phyloP scores from a whole-genome alignment of 2,888 invertebrate genomes.

The Leptinotarsa tumamoca region DNA sequence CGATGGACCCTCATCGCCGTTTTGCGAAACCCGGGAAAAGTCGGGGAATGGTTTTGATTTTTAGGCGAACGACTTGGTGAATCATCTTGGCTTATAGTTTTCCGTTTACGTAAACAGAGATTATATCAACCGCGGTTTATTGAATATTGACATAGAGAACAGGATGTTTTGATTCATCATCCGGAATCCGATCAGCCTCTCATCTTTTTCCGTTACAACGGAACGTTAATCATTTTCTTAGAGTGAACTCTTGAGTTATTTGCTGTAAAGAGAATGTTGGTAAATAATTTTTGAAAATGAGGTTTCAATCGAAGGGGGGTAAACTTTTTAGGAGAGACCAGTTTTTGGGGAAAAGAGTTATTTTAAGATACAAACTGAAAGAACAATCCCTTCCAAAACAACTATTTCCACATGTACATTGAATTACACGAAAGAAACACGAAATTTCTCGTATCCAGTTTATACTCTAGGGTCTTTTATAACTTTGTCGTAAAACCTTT shows the following conservation, averaged over 20 bases:
- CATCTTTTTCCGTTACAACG: not conserved
- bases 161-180: conserved; percentile 7
- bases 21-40: conserved; percentile 5
- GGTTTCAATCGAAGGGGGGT: no score
- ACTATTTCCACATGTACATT: no score
- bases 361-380: no score
- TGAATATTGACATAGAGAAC: not conserved
- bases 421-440: no score
- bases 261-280: not conserved
- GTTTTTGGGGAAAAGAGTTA: no score
- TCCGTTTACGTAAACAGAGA: not conserved
- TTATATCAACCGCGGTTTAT: conserved; percentile 5
- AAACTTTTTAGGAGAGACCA: no score
- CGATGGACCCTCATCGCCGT: not conserved
- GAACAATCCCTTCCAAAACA: no score
- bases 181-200: not conserved
- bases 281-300: no score
- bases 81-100: not conserved
- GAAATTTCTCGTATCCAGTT: no score
- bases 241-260: not conserved
- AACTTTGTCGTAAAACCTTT: no score
- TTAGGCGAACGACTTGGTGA: not conserved
- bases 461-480: no score
- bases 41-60: not conserved
- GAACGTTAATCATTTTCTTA: not conserved